Evolutionary conservation across 2,888 invertebrate species (phyloP), one percentile per base, ranked within the genome.

Genomic region (Callyntrura guangdongensis): DNA sequence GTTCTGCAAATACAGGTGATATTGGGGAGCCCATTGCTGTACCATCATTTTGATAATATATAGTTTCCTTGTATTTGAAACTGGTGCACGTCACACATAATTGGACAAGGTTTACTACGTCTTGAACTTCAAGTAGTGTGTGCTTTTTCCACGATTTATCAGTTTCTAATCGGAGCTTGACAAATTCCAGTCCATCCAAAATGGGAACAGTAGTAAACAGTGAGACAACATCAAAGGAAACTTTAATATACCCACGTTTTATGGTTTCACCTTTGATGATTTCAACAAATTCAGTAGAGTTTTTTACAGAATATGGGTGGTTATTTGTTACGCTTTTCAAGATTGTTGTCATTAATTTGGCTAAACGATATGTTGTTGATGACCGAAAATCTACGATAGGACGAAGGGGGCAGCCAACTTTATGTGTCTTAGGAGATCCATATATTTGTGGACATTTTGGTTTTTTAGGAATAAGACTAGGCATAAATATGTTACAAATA

Each of bases 11-110:
- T 0, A 90, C 74, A 22, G 90, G 90, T 14, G 86, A 90, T 0
- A 82, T 0, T 6, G 90, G 90, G 9, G 86, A 82, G 0, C 90
- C 90, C 90, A 90, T 90, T 3, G 90, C 81, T 20, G 72, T 74
- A 14, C 90, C 89, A 0, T 77, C 56, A 12, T n/a, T 11, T 79
- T 89, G 89, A n/a, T 77, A n/a, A 25, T 79, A 89, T 22, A 85
- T 6, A 11, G 5, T 27, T 4, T 85, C 22, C 11, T 85, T 22
- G 27, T 64, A 85, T 27, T 14, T 20, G 12, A 89, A 89, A 61
- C 49, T 79, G 0, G 77, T 89, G 12, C 53, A 74, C 0, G 36
- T 59, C 8, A 77, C 36, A 56, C 85, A 84, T 0, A 89, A 0
- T 11, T 89, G 45, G 0, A 89, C 5, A 6, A 83, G 9, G n/a